A percentile compares a stretch with the other conserved stretches of the same genome.
Conservation (phyloP, 2,113 vertebrate genomes). For the Ascaphus truei region DNA sequence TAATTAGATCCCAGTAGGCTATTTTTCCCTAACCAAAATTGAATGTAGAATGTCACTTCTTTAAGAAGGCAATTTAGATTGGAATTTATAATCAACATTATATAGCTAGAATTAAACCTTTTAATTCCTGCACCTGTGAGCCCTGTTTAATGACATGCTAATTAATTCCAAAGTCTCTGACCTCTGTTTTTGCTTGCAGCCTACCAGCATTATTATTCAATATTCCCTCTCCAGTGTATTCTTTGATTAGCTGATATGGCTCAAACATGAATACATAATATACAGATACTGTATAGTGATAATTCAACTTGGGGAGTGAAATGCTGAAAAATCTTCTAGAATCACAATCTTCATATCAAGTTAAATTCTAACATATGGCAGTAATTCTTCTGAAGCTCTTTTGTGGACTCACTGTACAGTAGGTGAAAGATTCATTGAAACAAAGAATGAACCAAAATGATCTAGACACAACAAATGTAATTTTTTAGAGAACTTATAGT, state of each 20-base stretch:
- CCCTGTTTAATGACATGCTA: constrained; percentile 52
- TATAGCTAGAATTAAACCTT: constrained; percentile 48
- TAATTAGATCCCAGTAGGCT: constrained; percentile 66
- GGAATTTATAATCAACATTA: constrained; percentile 58
- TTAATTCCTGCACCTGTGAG: constrained; percentile 54
- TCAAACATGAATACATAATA: constrained; percentile 13
- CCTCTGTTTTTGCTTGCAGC: constrained; percentile 46
- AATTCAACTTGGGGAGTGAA: not conserved
- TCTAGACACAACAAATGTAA: too few species aligned
- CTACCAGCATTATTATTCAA: constrained; percentile 42
- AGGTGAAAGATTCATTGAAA: too few species aligned
- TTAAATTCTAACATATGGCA: too few species aligned
- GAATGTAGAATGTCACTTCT: constrained; percentile 55
- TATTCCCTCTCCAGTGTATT: constrained; percentile 19
- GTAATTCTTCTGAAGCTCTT: too few species aligned
- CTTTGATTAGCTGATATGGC: constrained; percentile 35
- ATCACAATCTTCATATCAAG: too few species aligned
- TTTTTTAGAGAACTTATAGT: not conserved
- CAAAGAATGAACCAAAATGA: too few species aligned
- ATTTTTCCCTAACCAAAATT: constrained; percentile 41
- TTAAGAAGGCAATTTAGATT: constrained; percentile 51
- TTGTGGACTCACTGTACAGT: too few species aligned
- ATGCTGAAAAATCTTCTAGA: not conserved
- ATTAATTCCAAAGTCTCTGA: constrained; percentile 52
- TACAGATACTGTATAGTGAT: not conserved